Evolutionary conservation across 2,113 vertebrate species (phyloP).

Genomic region (Chauna torquata): DNA sequence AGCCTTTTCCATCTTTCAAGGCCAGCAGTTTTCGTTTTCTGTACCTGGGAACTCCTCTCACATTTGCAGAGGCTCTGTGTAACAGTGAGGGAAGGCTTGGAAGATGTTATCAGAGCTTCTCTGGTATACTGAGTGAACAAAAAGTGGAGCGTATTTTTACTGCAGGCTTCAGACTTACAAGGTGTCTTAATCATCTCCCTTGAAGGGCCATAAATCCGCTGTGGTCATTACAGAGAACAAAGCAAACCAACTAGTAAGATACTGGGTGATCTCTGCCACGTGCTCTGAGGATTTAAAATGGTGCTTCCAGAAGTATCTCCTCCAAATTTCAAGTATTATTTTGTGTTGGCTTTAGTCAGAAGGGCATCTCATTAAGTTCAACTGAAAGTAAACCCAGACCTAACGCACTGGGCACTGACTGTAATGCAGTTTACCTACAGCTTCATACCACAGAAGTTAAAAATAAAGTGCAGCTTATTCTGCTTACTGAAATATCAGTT

Average conservation of each 20-base stretch:
- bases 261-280: not conserved
- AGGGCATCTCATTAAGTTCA: not conserved
- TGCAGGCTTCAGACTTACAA: not conserved
- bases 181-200: not conserved
- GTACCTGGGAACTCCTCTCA: not conserved
- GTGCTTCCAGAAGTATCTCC: not conserved
- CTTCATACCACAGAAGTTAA: not conserved
- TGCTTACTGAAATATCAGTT: conserved; percentile 7
- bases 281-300: not conserved
- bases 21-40: not conserved
- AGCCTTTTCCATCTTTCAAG: not conserved
- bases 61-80: not conserved
- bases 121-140: not conserved
- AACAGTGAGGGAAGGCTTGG: not conserved
- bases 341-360: not conserved
- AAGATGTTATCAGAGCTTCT: not conserved
- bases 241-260: not conserved
- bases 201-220: not conserved
- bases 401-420: not conserved
- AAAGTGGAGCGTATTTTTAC: not conserved
- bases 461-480: conserved; percentile 39
- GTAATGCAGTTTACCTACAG: not conserved
- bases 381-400: not conserved
- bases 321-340: not conserved
- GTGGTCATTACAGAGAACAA: not conserved